Conservation (phyloP, 2,797 vertebrate species). For the Neomorphus geoffroyi region DNA sequence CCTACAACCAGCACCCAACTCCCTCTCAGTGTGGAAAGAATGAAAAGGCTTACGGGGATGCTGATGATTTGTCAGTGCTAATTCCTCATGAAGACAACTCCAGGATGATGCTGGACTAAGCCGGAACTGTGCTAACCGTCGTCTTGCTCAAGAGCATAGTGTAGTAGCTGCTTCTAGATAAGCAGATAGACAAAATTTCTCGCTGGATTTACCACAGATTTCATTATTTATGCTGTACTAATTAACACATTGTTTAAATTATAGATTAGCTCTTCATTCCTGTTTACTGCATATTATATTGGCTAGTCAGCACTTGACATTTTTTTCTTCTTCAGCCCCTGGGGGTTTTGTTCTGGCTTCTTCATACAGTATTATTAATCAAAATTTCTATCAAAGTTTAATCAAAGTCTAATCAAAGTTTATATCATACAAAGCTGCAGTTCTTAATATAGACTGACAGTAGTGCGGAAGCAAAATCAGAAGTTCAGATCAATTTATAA, state of each 20-base stretch:
- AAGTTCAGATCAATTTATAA: conserved; percentile 15
- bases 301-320: background rate
- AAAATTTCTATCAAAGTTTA: conserved; percentile 52
- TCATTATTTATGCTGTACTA: conserved; percentile 35
- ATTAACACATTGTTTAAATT: conserved; percentile 51
- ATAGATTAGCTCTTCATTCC: conserved; percentile 35
- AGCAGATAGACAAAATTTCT: conserved; percentile 7
- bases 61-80: background rate
- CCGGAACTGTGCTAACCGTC: background rate
- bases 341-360: background rate
- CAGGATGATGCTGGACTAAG: background rate
- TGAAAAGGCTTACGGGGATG: background rate
- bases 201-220: conserved; percentile 15
- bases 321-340: conserved; percentile 3
- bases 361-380: conserved; percentile 23
- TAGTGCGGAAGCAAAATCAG: background rate
- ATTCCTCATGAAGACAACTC: background rate
- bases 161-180: background rate
- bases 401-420: conserved; percentile 46
- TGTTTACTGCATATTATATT: conserved; percentile 26
- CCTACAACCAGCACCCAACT: background rate
- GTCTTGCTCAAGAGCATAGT: background rate
- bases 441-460: background rate
- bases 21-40: background rate
- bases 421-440: background rate